A percentile compares a stretch with the other conserved stretches of the same genome.
These are phyloP conservation scores for Serranochromis macrocephalus DNA, from an alignment of 2,113 vertebrate genomes.

Conservation along the genomic window DNA sequence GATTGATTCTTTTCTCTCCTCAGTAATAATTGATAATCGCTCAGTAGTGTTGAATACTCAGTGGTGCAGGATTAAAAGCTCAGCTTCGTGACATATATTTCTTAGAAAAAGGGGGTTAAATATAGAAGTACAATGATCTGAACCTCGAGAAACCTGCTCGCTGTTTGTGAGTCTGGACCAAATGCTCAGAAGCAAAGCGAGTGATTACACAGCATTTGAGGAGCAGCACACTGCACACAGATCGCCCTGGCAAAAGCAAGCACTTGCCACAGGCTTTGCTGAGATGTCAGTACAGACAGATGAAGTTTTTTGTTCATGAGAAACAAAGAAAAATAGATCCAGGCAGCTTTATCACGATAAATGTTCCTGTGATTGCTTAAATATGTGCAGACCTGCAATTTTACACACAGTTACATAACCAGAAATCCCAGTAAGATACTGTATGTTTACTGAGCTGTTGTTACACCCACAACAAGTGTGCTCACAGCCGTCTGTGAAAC, in stretches of 20 bases:
- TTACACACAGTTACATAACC: neutral
- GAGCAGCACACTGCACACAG: neutral
- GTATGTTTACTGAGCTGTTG: neutral
- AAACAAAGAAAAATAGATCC: neutral
- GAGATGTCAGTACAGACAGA: neutral
- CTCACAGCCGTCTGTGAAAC: slow-evolving; percentile 21
- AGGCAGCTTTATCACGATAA: neutral
- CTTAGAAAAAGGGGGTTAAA: neutral
- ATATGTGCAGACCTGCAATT: neutral
- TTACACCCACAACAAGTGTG: slow-evolving; percentile 48
- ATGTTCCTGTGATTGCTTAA: neutral
- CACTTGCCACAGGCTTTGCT: neutral
- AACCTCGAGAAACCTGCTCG: neutral
- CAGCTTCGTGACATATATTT: neutral
- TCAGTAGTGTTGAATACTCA: neutral
- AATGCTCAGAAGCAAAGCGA: neutral
- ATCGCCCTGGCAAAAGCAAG: slow-evolving; percentile 2
- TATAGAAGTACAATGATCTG: neutral
- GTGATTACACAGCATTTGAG: slow-evolving; percentile 5
- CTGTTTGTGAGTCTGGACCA: neutral
- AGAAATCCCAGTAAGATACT: neutral
- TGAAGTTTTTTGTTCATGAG: neutral
- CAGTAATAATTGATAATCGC: neutral
- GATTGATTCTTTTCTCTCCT: slow-evolving; percentile 19
- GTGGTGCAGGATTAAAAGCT: neutral